Evolutionary conservation across 1,140 invertebrate species (phyloP), one percentile per base, ranked within the genome.

Genomic region (Drepana arcuata): DNA sequence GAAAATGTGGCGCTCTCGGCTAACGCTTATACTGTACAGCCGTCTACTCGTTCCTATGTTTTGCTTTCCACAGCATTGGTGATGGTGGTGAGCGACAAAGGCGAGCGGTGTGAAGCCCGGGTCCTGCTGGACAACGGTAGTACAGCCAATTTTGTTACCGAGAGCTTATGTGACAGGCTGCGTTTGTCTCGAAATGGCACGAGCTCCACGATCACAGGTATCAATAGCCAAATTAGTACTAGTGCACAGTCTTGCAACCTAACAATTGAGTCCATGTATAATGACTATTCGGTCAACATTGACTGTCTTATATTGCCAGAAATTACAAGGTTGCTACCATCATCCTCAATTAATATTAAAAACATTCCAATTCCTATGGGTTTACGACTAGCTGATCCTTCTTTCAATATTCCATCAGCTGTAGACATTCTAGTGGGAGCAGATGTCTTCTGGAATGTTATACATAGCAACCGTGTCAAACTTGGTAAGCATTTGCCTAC

Each of bases 201-300:
- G 5, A 41, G 25, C 42, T 51, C 52, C 39, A 62, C 32, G 21
- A 30, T 60, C 14, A 36, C 44, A 45, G 56, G 47, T 49, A 50
- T 61, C n/a, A 58, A 61, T 10, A 41, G 44, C 32, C 46, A 56
- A 14, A 23, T 18, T 3, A 51, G 39, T 38, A 26, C 31, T 34
- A 52, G 34, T 48, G 36, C 50, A 57, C 42, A 57, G 40, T 48
- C 47, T 55, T 62, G 55, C 29, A 35, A 30, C n/a, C 34, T 62
- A 1, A 55, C 34, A 1, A 23, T 60, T 2, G 24, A 52, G 28
- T 60, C 63, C 13, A 38, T 10, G 15, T 44, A 16, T 10, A n/a
- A 35, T 41, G 40, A 36, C 11, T 61, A 50, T 34, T 48, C 7
- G 15, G 7, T 36, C 2, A 35, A 28, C 11, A 18, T 67, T 15